Percentiles rank a stretch among this genome's conserved stretches.
Evolutionary conservation across 2,113 vertebrate genomes (phyloP).

Genomic region (Ammodytes marinus): DNA sequence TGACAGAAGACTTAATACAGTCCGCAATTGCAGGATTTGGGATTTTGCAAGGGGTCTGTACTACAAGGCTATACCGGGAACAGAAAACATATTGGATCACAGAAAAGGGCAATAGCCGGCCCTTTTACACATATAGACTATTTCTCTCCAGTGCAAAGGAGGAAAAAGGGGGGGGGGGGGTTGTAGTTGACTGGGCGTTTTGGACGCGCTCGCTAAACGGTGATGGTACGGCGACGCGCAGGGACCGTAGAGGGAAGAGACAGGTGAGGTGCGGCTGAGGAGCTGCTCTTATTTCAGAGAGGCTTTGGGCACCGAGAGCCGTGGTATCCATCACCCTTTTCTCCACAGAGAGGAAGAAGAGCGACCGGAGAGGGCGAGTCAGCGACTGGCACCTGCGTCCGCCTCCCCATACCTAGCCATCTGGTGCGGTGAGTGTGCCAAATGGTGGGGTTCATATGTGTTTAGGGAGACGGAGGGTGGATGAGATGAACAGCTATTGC

Average conservation of each 20-base stretch:
- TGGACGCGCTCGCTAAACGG: slow-evolving; percentile 65
- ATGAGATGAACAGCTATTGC: slow-evolving; percentile 44
- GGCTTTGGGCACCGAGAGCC: slow-evolving; percentile 59
- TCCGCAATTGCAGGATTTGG: slow-evolving; percentile 63
- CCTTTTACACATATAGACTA: slow-evolving; percentile 15
- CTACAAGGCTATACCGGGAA: slow-evolving; percentile 6
- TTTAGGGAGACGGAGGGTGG: slow-evolving; percentile 20
- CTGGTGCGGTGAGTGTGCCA: slow-evolving; percentile 82
- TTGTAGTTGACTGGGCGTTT: slow-evolving; percentile 68
- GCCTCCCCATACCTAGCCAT: slow-evolving; percentile 76
- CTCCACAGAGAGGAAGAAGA: slow-evolving; percentile 50
- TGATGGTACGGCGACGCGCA: slow-evolving; percentile 78
- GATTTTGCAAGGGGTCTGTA: slow-evolving; percentile 41
- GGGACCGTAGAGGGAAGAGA: slow-evolving; percentile 70
- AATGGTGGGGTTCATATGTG: slow-evolving; percentile 54
- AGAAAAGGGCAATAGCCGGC: slow-evolving; percentile 17
- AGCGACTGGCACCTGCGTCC: slow-evolving; percentile 74
- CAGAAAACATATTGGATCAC: slow-evolving; percentile 40
- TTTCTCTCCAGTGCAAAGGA: slow-evolving; percentile 7
- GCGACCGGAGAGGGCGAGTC: slow-evolving; percentile 59
- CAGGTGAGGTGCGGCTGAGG: slow-evolving; percentile 83
- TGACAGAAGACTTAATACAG: slow-evolving; percentile 56
- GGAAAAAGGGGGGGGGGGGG: neutral
- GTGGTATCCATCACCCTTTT: slow-evolving; percentile 47
- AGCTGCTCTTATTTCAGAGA: slow-evolving; percentile 57